Percentiles rank a stretch among this genome's conserved stretches.
Evolutionary conservation across 2,888 invertebrate species (phyloP).

Genomic region (Acleris laterana): DNA sequence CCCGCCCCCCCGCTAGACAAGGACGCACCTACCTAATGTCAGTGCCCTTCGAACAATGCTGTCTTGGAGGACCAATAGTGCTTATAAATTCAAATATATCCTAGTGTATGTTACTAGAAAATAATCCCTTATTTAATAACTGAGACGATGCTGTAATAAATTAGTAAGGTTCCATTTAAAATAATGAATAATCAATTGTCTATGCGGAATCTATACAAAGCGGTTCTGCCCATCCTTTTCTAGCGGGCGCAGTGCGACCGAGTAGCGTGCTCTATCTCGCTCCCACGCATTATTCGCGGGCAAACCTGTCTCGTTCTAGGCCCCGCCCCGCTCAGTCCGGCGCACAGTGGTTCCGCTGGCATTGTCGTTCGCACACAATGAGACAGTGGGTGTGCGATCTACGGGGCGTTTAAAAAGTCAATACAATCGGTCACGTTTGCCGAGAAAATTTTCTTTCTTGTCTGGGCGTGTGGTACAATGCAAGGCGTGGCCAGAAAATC

Average conservation of each 20-base stretch:
- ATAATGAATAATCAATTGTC: conserved; percentile 78
- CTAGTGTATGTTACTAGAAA: conserved; percentile 38
- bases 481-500: conserved; percentile 79
- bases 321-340: conserved; percentile 74
- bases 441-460: conserved; percentile 81
- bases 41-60: conserved; percentile 83
- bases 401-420: conserved; percentile 82
- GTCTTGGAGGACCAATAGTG: conserved; percentile 61
- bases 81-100: conserved; percentile 44
- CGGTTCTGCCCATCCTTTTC: conserved; percentile 76
- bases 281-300: conserved; percentile 55
- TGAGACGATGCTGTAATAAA: conserved; percentile 47
- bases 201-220: conserved; percentile 82
- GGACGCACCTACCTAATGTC: conserved; percentile 83
- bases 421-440: conserved; percentile 80
- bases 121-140: conserved; percentile 16
- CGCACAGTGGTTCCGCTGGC: conserved; percentile 68
- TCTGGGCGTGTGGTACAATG: conserved; percentile 67
- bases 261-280: conserved; percentile 61
- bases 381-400: conserved; percentile 76
- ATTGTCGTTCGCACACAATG: conserved; percentile 80
- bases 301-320: conserved; percentile 76
- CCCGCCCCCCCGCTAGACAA: conserved; percentile 75
- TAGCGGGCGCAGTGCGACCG: conserved; percentile 72
- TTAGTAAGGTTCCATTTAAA: conserved; percentile 53